Percentiles rank a stretch among this genome's conserved stretches.
Conservation (phyloP, 2,797 vertebrate species). For the Gallinago solitaria region DNA sequence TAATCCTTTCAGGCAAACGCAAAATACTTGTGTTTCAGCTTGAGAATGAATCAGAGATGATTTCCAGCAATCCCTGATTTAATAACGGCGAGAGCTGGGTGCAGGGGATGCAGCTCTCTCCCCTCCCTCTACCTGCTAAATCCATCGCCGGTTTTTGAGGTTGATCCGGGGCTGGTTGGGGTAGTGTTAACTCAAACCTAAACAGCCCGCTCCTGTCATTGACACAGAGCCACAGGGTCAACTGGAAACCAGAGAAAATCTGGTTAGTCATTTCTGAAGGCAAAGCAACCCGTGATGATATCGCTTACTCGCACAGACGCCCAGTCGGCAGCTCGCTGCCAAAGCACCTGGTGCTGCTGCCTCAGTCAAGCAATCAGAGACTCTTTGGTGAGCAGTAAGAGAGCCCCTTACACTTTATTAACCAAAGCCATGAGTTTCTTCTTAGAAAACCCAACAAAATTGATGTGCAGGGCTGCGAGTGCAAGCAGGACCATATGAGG, state of each 20-base stretch:
- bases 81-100: background rate
- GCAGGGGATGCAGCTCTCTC: background rate
- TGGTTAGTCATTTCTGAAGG: conserved; percentile 47
- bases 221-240: background rate
- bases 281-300: conserved; percentile 6
- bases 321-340: background rate
- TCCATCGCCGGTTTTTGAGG: conserved; percentile 31
- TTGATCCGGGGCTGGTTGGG: background rate
- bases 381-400: background rate
- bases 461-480: fast-evolving
- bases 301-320: background rate
- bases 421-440: background rate
- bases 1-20: conserved; percentile 39
- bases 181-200: background rate
- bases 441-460: background rate
- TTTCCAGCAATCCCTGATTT: background rate
- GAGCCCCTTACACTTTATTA: background rate
- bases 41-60: background rate
- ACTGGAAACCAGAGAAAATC: conserved; percentile 56
- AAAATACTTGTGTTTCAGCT: conserved; percentile 12
- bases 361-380: background rate
- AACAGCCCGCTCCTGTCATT: conserved; percentile 21
- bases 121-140: background rate
- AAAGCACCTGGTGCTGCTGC: conserved; percentile 1
- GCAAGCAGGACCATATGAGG: fast-evolving